Evolutionary conservation across 2,888 invertebrate species (phyloP), one percentile per base, ranked within the genome.

Genomic region (Drosophila colorata): DNA sequence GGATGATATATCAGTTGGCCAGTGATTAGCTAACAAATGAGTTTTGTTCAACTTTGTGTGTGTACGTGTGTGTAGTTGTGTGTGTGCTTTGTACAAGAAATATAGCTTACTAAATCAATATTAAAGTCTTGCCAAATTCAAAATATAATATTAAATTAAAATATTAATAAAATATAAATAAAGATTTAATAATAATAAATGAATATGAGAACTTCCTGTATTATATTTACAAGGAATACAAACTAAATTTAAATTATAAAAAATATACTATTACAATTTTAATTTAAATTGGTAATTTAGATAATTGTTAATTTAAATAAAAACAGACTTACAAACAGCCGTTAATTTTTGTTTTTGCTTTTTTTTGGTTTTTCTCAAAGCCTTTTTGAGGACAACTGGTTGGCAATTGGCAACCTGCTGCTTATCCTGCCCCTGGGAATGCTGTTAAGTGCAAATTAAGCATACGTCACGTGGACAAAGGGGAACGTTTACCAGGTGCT

Each of bases 391-490:
- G 20, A 49, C 28, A 44, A 49, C 18, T 49, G 18, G 7, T n/a
- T 20, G 11, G 8, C 18, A 31, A 41, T 23, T 47, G 52, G 28
- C n/a, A 16, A 14, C 11, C 31, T 57, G 57, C 63, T 47, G 46
- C 33, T 55, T 68, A 46, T 53, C n/a, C 23, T 48, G 43, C 41
- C 48, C n/a, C 43, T 43, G 49, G 48, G 44, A 61, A 55, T 70
- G 57, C 28, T 60, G 49, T 60, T 47, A 40, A 66, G 55, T 67
- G 61, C 61, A 75, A 59, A 74, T 75, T 74, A 74, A 71, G 74
- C 71, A 74, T 75, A 74, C 74, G 75, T 35, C 74, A 67, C 52
- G 76, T 70, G 56, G 53, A 58, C 61, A 67, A 49, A 38, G 55
- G 49, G 35, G 38, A 49, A 41, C 74, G 35, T 55, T 74, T 46